These are phyloP conservation scores for Hermaeophaga mercurialis DNA, from an alignment of 2,888 invertebrate species.

Conservation along the genomic window DNA sequence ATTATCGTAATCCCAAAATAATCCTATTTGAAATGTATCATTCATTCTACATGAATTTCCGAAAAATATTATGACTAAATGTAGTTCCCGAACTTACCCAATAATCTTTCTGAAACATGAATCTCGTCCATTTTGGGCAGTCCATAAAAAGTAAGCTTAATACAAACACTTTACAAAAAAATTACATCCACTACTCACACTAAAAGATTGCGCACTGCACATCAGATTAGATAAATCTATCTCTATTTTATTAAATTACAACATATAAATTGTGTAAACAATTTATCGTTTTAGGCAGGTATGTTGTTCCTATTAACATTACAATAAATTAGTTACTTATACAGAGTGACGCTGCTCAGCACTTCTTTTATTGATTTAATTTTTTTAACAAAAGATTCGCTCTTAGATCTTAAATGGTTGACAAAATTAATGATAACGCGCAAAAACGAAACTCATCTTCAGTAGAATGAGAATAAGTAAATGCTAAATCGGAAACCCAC, in stretches of 20 bases:
- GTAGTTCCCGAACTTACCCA: constrained; percentile 27
- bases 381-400: too few relatives aligned
- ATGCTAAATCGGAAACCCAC: too few relatives aligned
- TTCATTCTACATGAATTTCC: background rate
- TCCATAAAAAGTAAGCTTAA: constrained; percentile 2
- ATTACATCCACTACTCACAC: background rate
- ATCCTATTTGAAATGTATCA: too few relatives aligned
- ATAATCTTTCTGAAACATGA: constrained; percentile 12
- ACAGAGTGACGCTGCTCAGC: constrained; percentile 4
- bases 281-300: constrained; percentile 27
- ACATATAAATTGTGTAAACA: constrained; percentile 27
- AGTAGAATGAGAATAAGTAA: too few relatives aligned
- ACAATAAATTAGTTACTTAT: constrained; percentile 18
- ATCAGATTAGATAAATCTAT: constrained; percentile 24
- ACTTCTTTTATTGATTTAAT: too few relatives aligned
- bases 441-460: too few relatives aligned
- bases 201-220: constrained; percentile 3
- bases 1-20: too few relatives aligned
- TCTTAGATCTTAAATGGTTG: too few relatives aligned
- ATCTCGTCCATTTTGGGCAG: constrained; percentile 10
- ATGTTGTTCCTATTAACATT: constrained; percentile 15
- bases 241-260: constrained; percentile 23
- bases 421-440: too few relatives aligned
- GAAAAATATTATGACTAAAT: background rate
- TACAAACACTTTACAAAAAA: background rate